Evolutionary conservation across 2,888 invertebrate species (phyloP), one percentile per base, ranked within the genome.

Genomic region (Thecophora atra): DNA sequence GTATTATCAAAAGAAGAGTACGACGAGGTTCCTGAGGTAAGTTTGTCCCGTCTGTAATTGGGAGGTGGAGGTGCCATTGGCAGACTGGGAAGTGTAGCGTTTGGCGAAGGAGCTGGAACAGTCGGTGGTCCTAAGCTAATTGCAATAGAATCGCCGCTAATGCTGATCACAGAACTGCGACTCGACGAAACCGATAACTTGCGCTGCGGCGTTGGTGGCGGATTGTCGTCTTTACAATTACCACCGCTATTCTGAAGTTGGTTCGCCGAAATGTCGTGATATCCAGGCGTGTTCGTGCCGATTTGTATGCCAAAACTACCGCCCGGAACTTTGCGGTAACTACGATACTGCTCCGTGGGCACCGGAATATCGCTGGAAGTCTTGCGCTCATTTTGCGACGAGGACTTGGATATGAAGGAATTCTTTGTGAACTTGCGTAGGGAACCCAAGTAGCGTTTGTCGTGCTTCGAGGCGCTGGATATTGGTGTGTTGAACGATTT

Each of bases 341-440:
- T 93, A 77, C 93, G 89, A 86, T 92, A 93, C 82, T 93, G 93
- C 65, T 93, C 92, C 0, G 94, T 93, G 42, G 93, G 93, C 60
- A 93, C 92, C 0, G 94, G 93, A 71, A 91, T 89, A 81, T 89
- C 87, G 77, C 86, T 87, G 11, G 85, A 84, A 11, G 83, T 76
- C 77, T 89, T 88, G 26, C 80, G 80, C 37, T 80, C 80, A 63
- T 73, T 74, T 11, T 70, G 65, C 51, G 76, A 75, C 8, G 77
- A 76, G 7, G 66, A 60, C 51, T 70, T 70, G 1, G 70, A 70
- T 47, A 70, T 70, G 54, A 82, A 72, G 0, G 83, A 78, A 15
- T 84, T 80, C 28, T 88, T 88, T 8, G 90, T 88, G 72, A 91
- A 88, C 83, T 93, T 94, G 80, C 93, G 92, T 72, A 94, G 82